These are phyloP conservation scores for Phyllotreta cruciferae DNA, from an alignment of 2,888 invertebrate genomes.

Conservation along the genomic window DNA sequence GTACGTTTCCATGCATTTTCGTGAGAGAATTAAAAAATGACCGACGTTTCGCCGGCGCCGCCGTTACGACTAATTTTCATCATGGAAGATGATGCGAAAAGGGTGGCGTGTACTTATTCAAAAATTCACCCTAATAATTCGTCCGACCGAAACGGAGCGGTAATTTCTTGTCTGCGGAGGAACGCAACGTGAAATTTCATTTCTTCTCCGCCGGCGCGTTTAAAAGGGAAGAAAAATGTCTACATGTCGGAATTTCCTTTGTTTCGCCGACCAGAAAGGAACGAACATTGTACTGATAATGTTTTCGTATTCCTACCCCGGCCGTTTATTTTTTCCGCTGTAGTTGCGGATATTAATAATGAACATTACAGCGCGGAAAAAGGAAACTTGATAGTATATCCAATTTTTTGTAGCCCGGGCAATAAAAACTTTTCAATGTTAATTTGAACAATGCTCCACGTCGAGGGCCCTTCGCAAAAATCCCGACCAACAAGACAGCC, in stretches of 20 bases:
- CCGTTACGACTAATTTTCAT: slow-evolving; percentile 7
- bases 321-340: too few species aligned
- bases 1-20: too few species aligned
- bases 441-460: too few species aligned
- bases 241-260: slow-evolving; percentile 25
- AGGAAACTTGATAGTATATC: too few species aligned
- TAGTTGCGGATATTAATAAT: too few species aligned
- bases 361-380: too few species aligned
- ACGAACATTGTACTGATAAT: slow-evolving; percentile 18
- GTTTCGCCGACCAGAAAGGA: slow-evolving; percentile 15
- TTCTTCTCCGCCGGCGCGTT: slow-evolving; percentile 16
- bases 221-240: slow-evolving; percentile 22
- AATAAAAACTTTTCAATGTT: too few species aligned
- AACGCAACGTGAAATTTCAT: slow-evolving; percentile 18
- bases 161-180: slow-evolving; percentile 22
- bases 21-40: too few species aligned
- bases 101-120: slow-evolving; percentile 15
- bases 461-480: too few species aligned
- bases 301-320: slow-evolving; percentile 10
- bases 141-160: slow-evolving; percentile 14
- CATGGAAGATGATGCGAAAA: slow-evolving; percentile 4
- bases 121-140: slow-evolving; percentile 17
- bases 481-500: too few species aligned
- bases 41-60: too few species aligned
- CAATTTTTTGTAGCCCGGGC: too few species aligned